Conservation (phyloP, 2,888 invertebrate species). For the Psylliodes chrysocephalus region DNA sequence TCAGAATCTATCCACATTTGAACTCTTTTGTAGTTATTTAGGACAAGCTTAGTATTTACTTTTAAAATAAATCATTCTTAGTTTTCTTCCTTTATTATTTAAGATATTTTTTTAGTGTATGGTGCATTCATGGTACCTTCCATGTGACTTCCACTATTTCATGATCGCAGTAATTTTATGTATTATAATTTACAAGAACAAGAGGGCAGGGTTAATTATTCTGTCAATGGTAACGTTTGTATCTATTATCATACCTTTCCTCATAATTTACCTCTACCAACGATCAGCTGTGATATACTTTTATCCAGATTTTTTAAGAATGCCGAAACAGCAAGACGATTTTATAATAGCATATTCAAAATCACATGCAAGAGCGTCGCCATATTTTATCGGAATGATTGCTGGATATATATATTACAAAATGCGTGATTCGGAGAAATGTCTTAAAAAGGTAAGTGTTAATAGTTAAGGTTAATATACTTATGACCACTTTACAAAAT, state of each 20-base stretch:
- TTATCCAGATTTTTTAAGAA: constrained; percentile 66
- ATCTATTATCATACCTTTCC: constrained; percentile 66
- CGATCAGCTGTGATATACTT: constrained; percentile 68
- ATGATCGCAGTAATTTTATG: constrained; percentile 66
- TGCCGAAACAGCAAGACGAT: constrained; percentile 66
- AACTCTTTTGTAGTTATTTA: too few species aligned
- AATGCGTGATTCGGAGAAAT: constrained; percentile 52
- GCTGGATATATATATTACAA: constrained; percentile 65
- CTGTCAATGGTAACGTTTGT: constrained; percentile 59
- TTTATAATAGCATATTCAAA: constrained; percentile 69
- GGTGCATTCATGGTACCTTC: constrained; percentile 74
- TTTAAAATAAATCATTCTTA: too few species aligned
- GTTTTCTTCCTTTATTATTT: too few species aligned
- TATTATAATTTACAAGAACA: constrained; percentile 63
- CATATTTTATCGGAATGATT: constrained; percentile 70
- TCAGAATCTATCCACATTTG: too few species aligned
- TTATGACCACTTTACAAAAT: too few species aligned
- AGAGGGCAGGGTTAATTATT: constrained; percentile 60
- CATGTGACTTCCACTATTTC: constrained; percentile 77
- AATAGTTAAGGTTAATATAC: too few species aligned
- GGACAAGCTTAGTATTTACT: too few species aligned
- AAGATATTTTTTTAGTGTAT: constrained; percentile 69
- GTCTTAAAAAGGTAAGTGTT: constrained; percentile 57
- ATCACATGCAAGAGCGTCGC: constrained; percentile 69
- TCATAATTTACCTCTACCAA: constrained; percentile 65